Evolutionary conservation across 2,888 invertebrate genomes (phyloP).

Genomic region (Protonemura montana): DNA sequence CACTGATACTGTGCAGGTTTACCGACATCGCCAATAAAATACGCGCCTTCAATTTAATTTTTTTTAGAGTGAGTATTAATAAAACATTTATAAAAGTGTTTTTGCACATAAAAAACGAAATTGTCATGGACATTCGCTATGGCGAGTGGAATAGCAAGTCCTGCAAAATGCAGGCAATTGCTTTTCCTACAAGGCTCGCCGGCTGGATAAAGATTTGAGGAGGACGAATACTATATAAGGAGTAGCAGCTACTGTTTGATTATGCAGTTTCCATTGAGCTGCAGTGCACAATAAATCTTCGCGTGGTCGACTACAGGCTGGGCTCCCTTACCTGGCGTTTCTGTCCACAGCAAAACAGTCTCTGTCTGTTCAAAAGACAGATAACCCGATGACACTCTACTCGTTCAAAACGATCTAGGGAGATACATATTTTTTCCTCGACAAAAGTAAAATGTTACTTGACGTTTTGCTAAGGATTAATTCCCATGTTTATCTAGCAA

Average conservation of each 20-base stretch:
- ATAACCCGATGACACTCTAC: constrained; percentile 46
- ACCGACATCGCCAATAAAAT: background rate
- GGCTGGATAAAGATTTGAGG: constrained; percentile 62
- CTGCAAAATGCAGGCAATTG: background rate
- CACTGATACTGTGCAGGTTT: background rate
- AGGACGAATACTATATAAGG: constrained; percentile 61
- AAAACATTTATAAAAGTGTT: constrained; percentile 12
- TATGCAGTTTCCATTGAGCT: constrained; percentile 48
- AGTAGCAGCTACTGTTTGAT: constrained; percentile 52
- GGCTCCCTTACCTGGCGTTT: constrained; percentile 44
- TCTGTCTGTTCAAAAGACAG: constrained; percentile 38
- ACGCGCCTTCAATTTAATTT: background rate
- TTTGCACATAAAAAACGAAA: background rate
- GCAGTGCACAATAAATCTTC: constrained; percentile 46
- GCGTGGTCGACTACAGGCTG: constrained; percentile 9
- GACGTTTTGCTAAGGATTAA: constrained; percentile 27
- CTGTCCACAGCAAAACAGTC: constrained; percentile 31
- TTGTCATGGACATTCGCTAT: background rate
- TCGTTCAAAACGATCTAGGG: constrained; percentile 28
- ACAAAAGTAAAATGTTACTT: constrained; percentile 24
- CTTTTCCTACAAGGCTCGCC: constrained; percentile 55
- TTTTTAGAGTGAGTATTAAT: background rate
- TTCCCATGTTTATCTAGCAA: constrained; percentile 19
- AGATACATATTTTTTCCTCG: constrained; percentile 15
- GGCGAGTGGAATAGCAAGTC: background rate